These are phyloP conservation scores for Spea bombifrons DNA, from an alignment of 2,113 vertebrate species.

Conservation along the genomic window DNA sequence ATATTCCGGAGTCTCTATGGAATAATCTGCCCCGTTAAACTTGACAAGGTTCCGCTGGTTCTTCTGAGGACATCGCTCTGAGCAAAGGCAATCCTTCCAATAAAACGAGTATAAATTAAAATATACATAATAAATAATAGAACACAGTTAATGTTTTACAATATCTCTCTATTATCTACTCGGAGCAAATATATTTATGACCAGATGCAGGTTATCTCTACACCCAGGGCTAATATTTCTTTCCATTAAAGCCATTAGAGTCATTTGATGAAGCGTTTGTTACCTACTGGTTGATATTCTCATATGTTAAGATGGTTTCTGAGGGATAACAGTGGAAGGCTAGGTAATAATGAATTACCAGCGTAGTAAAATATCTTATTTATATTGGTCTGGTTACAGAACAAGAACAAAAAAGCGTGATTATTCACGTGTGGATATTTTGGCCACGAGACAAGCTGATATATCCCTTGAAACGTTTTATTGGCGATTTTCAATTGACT, in stretches of 20 bases:
- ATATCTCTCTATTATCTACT: background rate
- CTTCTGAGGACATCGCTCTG: too few relatives aligned
- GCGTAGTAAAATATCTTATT: constrained; percentile 50
- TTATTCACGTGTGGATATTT: constrained; percentile 52
- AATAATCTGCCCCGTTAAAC: too few relatives aligned
- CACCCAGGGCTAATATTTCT: constrained; percentile 25
- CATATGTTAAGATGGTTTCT: constrained; percentile 5
- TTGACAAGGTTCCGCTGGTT: too few relatives aligned
- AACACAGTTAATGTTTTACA: background rate
- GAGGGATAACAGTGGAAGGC: background rate
- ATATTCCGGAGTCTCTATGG: too few relatives aligned
- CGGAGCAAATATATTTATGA: background rate
- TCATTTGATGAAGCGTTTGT: background rate
- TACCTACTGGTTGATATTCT: background rate
- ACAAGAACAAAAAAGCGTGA: constrained; percentile 28
- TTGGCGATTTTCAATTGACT: constrained; percentile 52
- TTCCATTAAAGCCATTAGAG: background rate
- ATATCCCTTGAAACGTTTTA: constrained; percentile 50
- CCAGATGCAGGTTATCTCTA: background rate
- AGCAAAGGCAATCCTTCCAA: too few relatives aligned
- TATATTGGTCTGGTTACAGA: constrained; percentile 26
- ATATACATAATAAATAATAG: background rate
- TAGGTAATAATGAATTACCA: constrained; percentile 30
- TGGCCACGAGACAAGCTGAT: constrained; percentile 51
- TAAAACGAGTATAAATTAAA: too few relatives aligned